Conservation (phyloP, 2,797 vertebrate genomes). For the Heterohyrax brucei region DNA sequence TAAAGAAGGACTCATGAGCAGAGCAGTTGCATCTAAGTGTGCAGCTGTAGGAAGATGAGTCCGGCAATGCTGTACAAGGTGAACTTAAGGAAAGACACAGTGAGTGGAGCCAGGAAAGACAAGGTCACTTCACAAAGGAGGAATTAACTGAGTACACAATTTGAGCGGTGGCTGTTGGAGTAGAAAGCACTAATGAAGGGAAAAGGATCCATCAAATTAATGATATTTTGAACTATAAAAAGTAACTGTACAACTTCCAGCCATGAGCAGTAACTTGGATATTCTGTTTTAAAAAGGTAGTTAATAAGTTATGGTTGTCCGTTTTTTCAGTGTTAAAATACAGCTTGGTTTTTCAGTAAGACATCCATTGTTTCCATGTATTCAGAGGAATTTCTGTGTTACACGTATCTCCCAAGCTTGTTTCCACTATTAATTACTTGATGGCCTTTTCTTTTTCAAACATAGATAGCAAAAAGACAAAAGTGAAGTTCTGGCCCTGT, state of each 20-base stretch:
- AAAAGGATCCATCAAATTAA: neutral
- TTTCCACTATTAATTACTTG: conserved; percentile 52
- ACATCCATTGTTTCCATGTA: neutral
- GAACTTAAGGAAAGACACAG: neutral
- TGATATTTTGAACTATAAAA: conserved; percentile 48
- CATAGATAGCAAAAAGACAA: neutral
- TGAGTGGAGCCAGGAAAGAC: neutral
- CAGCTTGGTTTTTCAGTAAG: neutral
- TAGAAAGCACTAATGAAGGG: conserved; percentile 21
- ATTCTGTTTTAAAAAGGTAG: neutral
- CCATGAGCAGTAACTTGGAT: neutral
- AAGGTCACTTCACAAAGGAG: neutral
- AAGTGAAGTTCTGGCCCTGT: neutral
- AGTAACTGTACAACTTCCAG: neutral
- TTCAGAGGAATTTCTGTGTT: neutral
- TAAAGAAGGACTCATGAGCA: neutral
- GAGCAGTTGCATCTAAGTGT: neutral
- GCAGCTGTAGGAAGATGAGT: neutral
- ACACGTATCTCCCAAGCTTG: neutral
- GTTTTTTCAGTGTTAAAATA: conserved; percentile 7
- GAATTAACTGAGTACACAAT: neutral
- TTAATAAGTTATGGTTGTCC: neutral
- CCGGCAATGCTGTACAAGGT: neutral
- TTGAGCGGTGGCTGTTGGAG: neutral
- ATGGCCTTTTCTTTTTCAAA: neutral